phyloP scores from a whole-genome alignment of 2,888 invertebrate genomes.

The Lasius fuliginosus region DNA sequence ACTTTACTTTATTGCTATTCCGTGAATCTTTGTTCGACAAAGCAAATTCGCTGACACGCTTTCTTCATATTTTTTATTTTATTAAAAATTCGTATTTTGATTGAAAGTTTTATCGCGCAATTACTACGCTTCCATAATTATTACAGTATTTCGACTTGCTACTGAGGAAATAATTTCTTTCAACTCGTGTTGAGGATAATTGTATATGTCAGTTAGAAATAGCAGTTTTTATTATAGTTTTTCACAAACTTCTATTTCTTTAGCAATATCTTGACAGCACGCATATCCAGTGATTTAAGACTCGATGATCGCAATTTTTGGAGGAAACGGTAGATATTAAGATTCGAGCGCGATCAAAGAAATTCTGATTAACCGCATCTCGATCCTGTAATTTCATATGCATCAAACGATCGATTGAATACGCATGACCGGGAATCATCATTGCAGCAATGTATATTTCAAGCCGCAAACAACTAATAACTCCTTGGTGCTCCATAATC shows the following conservation, averaged over 20 bases:
- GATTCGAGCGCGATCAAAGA: constrained; percentile 9
- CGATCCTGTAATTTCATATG: constrained; percentile 64
- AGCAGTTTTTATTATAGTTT: not conserved
- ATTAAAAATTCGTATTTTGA: not conserved
- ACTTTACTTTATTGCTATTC: constrained; percentile 14
- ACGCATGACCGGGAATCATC: constrained; percentile 28
- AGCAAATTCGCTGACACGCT: not conserved
- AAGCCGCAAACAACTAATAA: constrained; percentile 51
- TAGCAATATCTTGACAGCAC: not conserved
- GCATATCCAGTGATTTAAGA: not conserved
- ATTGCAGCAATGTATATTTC: constrained; percentile 43
- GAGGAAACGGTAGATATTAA: not conserved
- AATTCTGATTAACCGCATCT: constrained; percentile 57
- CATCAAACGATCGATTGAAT: constrained; percentile 55
- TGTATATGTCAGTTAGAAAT: not conserved
- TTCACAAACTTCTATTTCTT: not conserved
- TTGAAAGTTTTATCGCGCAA: constrained; percentile 1
- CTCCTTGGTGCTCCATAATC: constrained; percentile 36
- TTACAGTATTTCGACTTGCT: not conserved
- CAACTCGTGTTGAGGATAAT: not conserved
- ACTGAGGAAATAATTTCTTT: not conserved
- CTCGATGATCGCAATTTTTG: not conserved
- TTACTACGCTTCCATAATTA: not conserved
- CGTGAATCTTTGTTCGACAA: constrained; percentile 12
- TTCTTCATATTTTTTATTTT: not conserved